phyloP scores from a whole-genome alignment of 1,140 invertebrate species.

The Ylistrum balloti region DNA sequence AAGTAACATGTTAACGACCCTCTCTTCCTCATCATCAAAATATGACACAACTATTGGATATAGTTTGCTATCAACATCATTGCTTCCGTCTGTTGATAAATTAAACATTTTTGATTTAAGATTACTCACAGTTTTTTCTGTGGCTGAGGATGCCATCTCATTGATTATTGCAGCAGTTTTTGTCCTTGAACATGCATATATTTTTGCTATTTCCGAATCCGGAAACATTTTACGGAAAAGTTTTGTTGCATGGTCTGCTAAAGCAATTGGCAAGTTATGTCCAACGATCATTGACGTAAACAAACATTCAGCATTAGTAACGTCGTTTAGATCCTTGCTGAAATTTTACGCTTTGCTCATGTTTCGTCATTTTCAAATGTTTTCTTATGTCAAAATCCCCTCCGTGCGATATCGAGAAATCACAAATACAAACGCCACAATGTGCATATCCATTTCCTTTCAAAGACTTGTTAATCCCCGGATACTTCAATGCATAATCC shows the following conservation, averaged over 20 bases:
- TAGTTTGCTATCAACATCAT: constrained; percentile 42
- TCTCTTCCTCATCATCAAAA: constrained; percentile 43
- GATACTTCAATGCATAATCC: neutral
- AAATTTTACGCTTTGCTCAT: neutral
- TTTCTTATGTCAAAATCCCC: neutral
- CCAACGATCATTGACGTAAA: constrained; percentile 46
- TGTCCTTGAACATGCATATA: constrained; percentile 47
- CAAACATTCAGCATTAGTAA: constrained; percentile 42
- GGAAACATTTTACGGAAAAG: constrained; percentile 47
- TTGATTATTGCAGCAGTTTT: constrained; percentile 34
- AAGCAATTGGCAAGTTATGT: constrained; percentile 42
- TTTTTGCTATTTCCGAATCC: constrained; percentile 48
- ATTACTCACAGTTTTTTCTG: constrained; percentile 1
- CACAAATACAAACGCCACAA: constrained; percentile 54
- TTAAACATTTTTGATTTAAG: constrained; percentile 21
- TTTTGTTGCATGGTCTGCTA: constrained; percentile 47
- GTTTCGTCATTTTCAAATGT: neutral
- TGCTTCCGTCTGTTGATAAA: constrained; percentile 29
- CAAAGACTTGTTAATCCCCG: neutral
- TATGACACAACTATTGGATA: constrained; percentile 47
- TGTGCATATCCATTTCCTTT: neutral
- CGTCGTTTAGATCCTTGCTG: neutral
- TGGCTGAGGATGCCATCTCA: neutral
- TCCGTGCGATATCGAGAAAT: constrained; percentile 37
- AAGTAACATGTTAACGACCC: neutral